Evolutionary conservation across 64 coral and sea anemone species (phyloP), one percentile per base, ranked within the genome.

Genomic region (Platygyra sinensis): DNA sequence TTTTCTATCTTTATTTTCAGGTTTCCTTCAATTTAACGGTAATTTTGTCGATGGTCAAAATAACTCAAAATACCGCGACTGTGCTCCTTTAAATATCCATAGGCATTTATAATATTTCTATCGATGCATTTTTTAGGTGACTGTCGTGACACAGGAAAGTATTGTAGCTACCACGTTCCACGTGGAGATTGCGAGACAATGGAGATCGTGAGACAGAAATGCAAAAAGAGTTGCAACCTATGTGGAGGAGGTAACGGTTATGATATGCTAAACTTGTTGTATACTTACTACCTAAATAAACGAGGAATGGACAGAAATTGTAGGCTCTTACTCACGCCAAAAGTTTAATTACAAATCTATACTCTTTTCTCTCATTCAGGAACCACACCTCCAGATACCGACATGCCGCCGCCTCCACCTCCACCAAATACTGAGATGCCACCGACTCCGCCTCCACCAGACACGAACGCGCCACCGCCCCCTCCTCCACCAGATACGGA

Each of bases 221-320:
- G 93, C 22, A 87, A 74, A 65, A 94, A 94, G 67, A 94, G 93
- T 42, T 94, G 93, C 28, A 67, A 75, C 10, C 25, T 94, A 49
- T 89, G 93, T 67, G 8, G 22, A 67, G 64, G 22, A 31, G 78
- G 78, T 80, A 80, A 62, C 3, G 27, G 25, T 22, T 27, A 67
- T 4, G 27, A 67, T 25, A 8, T 9, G 52, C 4, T 55, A 10
- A 67, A 10, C 0, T n/a, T 67, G 0, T 67, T n/a, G 19, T 3
- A 67, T n/a, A 67, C 64, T 9, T 5, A n/a, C 64, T 67, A 67
- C 20, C 22, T 67, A 67, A 2, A 0, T 22, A 18, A 22, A 18
- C 24, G n/a, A 5, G 20, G 8, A n/a, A 10, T 25, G 25, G 22
- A 25, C n/a, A n/a, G n/a, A n/a, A n/a, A n/a, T n/a, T n/a, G n/a